Percentiles rank a stretch among this genome's conserved stretches.
phyloP scores from a whole-genome alignment of 2,113 vertebrate species.

The Bothrops jararaca region DNA sequence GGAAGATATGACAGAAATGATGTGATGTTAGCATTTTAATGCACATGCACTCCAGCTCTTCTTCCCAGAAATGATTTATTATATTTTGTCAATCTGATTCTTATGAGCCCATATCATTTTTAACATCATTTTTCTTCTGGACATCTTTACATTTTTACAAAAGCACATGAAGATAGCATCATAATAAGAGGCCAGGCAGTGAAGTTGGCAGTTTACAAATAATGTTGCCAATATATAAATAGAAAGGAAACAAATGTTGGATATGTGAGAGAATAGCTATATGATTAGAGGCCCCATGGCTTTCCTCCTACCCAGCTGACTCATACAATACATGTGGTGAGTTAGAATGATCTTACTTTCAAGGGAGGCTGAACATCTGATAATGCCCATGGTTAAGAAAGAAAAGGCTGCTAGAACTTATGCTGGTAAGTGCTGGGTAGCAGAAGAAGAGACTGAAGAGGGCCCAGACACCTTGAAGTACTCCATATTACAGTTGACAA shows the following conservation, averaged over 20 bases:
- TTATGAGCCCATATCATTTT: constrained; percentile 73
- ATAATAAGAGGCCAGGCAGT: constrained; percentile 54
- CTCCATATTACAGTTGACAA: not conserved
- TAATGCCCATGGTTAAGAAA: no score
- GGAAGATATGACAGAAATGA: constrained; percentile 78
- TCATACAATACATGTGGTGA: not conserved
- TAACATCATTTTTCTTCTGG: constrained; percentile 73
- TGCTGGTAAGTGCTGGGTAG: no score
- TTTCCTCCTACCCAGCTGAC: not conserved
- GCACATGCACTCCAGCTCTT: constrained; percentile 70
- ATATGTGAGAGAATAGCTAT: constrained; percentile 4
- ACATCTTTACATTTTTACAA: constrained; percentile 72
- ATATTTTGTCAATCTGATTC: constrained; percentile 72
- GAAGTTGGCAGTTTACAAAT: constrained; percentile 71
- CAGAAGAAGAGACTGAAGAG: no score
- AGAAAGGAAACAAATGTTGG: constrained; percentile 55
- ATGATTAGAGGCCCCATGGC: not conserved
- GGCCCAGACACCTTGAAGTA: no score
- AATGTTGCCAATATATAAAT: constrained; percentile 68
- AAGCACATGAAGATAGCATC: constrained; percentile 65
- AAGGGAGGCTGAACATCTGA: not conserved
- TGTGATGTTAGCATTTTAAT: constrained; percentile 75
- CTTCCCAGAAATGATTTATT: constrained; percentile 74
- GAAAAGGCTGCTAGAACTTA: no score
- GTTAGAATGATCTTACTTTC: not conserved